A percentile compares a stretch with the other conserved stretches of the same genome.
Evolutionary conservation across 2,888 invertebrate genomes (phyloP).

Genomic region (Macrophya annulata): DNA sequence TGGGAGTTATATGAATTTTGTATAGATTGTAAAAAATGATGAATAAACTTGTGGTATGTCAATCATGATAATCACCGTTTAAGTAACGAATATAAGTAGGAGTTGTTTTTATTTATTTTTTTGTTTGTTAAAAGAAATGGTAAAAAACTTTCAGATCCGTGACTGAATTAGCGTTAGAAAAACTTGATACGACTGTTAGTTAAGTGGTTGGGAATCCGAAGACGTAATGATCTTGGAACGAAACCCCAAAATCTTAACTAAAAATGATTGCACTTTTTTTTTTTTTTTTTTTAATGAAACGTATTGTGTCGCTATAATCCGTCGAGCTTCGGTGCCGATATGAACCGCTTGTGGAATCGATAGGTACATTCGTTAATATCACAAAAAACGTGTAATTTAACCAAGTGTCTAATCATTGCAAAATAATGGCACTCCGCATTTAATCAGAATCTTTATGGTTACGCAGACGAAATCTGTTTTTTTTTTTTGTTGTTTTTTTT

Average conservation of each 20-base stretch:
- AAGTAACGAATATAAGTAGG: neutral
- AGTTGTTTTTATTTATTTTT: no score
- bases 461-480: constrained; percentile 14
- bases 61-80: neutral
- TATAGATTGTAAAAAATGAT: neutral
- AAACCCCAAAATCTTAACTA: neutral
- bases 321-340: constrained; percentile 36
- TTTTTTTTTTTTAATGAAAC: neutral
- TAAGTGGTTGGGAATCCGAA: neutral
- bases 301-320: constrained; percentile 21
- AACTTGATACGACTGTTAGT: neutral
- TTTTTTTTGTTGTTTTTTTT: neutral
- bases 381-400: constrained; percentile 27
- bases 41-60: neutral
- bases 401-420: constrained; percentile 19
- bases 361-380: neutral
- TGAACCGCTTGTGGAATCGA: constrained; percentile 22
- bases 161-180: neutral
- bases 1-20: neutral
- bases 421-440: constrained; percentile 42
- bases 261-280: neutral
- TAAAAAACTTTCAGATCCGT: neutral
- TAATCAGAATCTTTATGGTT: constrained; percentile 40
- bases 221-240: neutral
- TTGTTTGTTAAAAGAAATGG: neutral